Base-by-base conservation (phyloP, 2,888 invertebrate species). In the Odiellus spinosus region DNA sequence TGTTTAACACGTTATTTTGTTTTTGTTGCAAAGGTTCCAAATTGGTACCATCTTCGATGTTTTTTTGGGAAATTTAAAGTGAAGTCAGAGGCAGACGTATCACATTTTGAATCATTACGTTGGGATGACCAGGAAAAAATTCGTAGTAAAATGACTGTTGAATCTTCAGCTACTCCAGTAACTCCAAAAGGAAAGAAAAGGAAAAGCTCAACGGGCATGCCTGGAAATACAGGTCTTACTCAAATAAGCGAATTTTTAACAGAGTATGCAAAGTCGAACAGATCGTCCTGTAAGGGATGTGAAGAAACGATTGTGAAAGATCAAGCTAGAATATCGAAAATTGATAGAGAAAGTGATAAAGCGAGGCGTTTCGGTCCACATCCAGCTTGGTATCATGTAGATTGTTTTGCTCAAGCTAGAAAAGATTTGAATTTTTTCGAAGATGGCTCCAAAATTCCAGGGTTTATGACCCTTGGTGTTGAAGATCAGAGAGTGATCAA, bases 351-450 rank as follows among this genome's bases (percentile, higher is more conserved):
- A 49, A 77, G 78, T 42, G 83, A 84, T 58, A 71, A 81, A 17
- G 86, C 82, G 0, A 76, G 73, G 59, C 77, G 77, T 63, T 86
- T 76, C 65, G 88, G 88, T 0, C 88, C 87, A 0, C 75, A 81
- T 59, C 77, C 85, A 48, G 69, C 78, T 44, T 95, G 93, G 93
- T 80, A 93, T 65, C 95, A 95, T 67, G 65, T 88, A 2, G 80
- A 82, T 50, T 95, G 95, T 63, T 95, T 95, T 69, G 78, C 76
- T 0, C 77, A 83, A 60, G 60, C 77, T 1, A 72, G 88, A 35
- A 71, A 73, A 17, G 78, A 80, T 8, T 65, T 90, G 2, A 74
- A 77, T 14, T 95, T 78, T 67, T 76, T 75, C 61, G 81, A 75
- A 34, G 68, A 17, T 38, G 38, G 15, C 1, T 38, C 38, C n/a